phyloP scores from a whole-genome alignment of 2,888 invertebrate genomes.

The Oscheius sp. region DNA sequence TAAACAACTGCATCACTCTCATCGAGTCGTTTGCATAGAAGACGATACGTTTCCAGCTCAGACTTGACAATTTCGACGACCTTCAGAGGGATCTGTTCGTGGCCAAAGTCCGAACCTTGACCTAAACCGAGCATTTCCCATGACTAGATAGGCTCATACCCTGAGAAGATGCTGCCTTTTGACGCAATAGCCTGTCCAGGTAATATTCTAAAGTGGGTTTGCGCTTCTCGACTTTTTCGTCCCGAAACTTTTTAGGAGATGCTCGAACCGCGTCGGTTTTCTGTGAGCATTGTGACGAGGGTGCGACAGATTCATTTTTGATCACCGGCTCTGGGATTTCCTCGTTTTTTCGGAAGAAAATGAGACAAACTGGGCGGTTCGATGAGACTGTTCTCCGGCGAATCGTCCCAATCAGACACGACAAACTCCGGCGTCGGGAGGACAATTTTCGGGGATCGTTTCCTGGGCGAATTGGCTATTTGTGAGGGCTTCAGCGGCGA shows the following conservation, averaged over 20 bases:
- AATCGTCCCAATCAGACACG: slow-evolving; percentile 26
- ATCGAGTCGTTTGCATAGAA: slow-evolving; percentile 39
- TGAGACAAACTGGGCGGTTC: not conserved
- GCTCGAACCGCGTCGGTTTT: too few relatives aligned
- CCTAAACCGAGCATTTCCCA: slow-evolving; percentile 2
- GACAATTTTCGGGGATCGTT: slow-evolving; percentile 8
- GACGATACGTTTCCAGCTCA: slow-evolving; percentile 39
- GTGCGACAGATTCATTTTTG: too few relatives aligned
- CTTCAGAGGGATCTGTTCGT: slow-evolving; percentile 37
- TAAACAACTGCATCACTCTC: slow-evolving; percentile 45
- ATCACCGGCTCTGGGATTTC: not conserved
- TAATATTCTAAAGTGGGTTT: not conserved
- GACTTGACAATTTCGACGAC: slow-evolving; percentile 28
- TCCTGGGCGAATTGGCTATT: not conserved
- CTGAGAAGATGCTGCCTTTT: not conserved
- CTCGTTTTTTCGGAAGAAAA: not conserved
- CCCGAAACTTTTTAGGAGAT: too few relatives aligned
- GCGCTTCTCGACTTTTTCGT: too few relatives aligned
- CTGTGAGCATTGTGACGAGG: too few relatives aligned
- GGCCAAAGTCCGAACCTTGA: slow-evolving; percentile 35
- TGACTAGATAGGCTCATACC: not conserved
- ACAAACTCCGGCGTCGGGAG: not conserved
- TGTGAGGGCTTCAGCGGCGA: slow-evolving; percentile 4
- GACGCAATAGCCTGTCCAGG: slow-evolving; percentile 1
- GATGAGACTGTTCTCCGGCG: not conserved